Evolutionary conservation across 2,888 invertebrate genomes (phyloP), one percentile per base, ranked within the genome.

Genomic region (Helicoverpa assulta): DNA sequence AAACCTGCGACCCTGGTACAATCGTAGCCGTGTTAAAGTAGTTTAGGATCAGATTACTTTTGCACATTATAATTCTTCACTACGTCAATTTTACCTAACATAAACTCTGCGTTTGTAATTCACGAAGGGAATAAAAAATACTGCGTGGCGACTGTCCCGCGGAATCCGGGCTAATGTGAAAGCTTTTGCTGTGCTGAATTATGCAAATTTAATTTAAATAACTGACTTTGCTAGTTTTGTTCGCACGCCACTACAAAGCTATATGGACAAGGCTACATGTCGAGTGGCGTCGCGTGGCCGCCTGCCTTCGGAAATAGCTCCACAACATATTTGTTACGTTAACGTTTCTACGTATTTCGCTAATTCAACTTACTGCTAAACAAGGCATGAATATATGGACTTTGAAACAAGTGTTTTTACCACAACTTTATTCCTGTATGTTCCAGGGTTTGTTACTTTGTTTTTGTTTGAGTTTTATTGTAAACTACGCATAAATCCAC

Each of bases 141-240:
- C 60, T 73, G 66, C 54, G 55, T 59, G 60, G 64, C 63, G 57
- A 69, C 76, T 82, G 79, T 84, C 83, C 74, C 77, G 62, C 74
- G 70, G 86, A 87, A 87, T 86, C 86, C 79, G 76, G 80, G 82
- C 85, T 86, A 86, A 90, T 88, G 86, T 84, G 82, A 89, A 88
- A 89, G 86, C 88, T 87, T 91, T 91, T 86, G 85, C 87, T 90
- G 89, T 86, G 79, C 86, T 89, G 86, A 90, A 91, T 91, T 90
- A 92, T 91, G 90, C 84, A 91, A 89, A 92, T 91, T 89, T 85
- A 88, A 92, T 91, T 91, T 89, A 89, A 91, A 91, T 90, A 89
- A 88, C 89, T 84, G 86, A 88, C 88, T 90, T 85, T 82, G 88
- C 74, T 73, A 77, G 80, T 81, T 71, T 72, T 84, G 85, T 70